Evolutionary conservation across 2,113 vertebrate genomes (phyloP).

Genomic region (Panthera tigris): DNA sequence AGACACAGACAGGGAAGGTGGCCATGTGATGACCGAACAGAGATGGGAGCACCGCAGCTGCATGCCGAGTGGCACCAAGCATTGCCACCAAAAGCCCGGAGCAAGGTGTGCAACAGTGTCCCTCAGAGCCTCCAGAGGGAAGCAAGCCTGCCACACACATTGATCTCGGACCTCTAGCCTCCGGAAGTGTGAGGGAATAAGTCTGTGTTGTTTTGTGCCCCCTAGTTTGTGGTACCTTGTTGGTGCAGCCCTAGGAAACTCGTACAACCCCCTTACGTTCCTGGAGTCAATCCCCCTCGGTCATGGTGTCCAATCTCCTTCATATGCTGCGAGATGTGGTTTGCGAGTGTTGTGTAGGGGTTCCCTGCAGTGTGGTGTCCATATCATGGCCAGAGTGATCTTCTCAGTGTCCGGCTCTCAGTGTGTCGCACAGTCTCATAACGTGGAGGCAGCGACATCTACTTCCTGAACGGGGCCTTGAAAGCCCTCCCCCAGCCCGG

Average conservation of each 20-base stretch:
- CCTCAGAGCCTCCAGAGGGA: background rate
- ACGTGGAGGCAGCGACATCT: background rate
- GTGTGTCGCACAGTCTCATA: background rate
- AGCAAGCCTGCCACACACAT: background rate
- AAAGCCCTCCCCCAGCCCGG: background rate
- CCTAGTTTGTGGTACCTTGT: background rate
- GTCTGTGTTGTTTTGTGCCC: background rate
- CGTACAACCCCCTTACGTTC: background rate
- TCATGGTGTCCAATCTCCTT: background rate
- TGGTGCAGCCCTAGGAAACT: background rate
- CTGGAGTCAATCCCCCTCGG: background rate
- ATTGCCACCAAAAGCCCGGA: background rate
- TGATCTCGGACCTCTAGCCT: background rate
- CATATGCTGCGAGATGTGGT: background rate
- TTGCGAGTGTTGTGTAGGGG: background rate
- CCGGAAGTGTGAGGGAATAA: background rate
- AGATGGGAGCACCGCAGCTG: background rate
- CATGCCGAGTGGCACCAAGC: background rate
- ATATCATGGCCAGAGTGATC: background rate
- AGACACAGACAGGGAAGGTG: background rate
- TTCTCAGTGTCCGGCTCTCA: background rate
- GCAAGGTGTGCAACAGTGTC: background rate
- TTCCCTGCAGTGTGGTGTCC: background rate
- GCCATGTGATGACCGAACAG: background rate
- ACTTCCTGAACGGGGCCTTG: background rate